Conservation (phyloP, 2,113 vertebrate species). For the Rhadina sibilatrix region DNA sequence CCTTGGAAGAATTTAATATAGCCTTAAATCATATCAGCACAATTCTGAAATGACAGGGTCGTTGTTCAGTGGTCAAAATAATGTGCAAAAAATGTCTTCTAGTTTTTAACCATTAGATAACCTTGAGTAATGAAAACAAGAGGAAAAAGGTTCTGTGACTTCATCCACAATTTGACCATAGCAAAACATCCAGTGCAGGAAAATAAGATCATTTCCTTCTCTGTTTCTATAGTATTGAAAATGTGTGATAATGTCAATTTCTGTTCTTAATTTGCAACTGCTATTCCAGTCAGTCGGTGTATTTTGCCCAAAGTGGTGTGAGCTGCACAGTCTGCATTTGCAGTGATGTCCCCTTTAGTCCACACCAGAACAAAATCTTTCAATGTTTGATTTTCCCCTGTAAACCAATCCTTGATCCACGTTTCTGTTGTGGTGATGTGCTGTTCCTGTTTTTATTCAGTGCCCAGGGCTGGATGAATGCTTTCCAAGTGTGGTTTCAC, state of each 20-base stretch:
- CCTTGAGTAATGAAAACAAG: neutral
- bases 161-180: neutral
- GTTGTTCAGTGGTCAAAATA: neutral
- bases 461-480: neutral
- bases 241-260: neutral
- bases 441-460: neutral
- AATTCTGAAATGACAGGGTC: neutral
- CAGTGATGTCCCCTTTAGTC: neutral
- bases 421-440: neutral
- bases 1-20: neutral
- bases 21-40: slow-evolving; percentile 29
- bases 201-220: neutral
- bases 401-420: neutral
- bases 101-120: neutral
- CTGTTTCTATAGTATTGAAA: neutral
- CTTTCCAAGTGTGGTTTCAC: neutral
- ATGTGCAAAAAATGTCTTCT: neutral
- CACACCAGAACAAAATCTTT: neutral
- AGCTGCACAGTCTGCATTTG: neutral
- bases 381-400: neutral
- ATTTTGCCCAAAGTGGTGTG: neutral
- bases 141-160: neutral
- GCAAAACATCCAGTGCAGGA: neutral
- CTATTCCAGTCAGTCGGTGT: neutral
- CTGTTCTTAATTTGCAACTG: neutral